Base-by-base conservation (phyloP, 2,797 vertebrate species). In the Lepus townsendii region DNA sequence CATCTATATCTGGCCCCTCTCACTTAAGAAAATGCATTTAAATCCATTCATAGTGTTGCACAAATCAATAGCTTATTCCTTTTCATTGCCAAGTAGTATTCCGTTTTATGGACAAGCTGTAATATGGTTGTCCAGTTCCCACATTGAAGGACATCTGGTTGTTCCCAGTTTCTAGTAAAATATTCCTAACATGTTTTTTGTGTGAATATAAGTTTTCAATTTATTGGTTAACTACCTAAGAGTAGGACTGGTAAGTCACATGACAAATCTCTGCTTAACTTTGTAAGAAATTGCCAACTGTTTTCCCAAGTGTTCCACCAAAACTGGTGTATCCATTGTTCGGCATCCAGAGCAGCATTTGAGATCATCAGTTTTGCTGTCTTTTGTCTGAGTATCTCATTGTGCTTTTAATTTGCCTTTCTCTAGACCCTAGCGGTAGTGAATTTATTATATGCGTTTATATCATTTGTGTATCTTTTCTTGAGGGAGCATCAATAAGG, bases 1-100 rank as follows among this genome's bases (percentile, higher is more conserved):
- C n/a, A 10, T 73, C 22, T 90, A 19, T 11, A 19, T 57, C 52
- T 66, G 14, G 2, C 47, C 92, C 78, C 42, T 42, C 71, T 87
- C 54, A 32, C 75, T 86, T 73, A 75, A 95, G 76, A 88, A 85
- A 82, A 22, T 72, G 69, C 3, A 5, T 69, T 68, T 60, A 85
- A 85, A 32, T 60, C 54, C 3, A 14, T n/a, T 52, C 24, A 7
- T n/a, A 69, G 30, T 35, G 6, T 78, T 82, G 22, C 17, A 19
- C 35, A 68, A 77, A 47, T 73, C 35, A 14, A 50, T 22, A 35
- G 35, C 69, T 52, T 62, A 0, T 75, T 91, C n/a, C 76, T 76
- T 93, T 66, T n/a, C 20, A 32, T 52, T 63, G 66, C 22, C 69
- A 62, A 63, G 30, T 69, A 47, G 9, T 93, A 78, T 60, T 91